Evolutionary conservation across 2,888 invertebrate genomes (phyloP).

Genomic region (Idaea straminata): DNA sequence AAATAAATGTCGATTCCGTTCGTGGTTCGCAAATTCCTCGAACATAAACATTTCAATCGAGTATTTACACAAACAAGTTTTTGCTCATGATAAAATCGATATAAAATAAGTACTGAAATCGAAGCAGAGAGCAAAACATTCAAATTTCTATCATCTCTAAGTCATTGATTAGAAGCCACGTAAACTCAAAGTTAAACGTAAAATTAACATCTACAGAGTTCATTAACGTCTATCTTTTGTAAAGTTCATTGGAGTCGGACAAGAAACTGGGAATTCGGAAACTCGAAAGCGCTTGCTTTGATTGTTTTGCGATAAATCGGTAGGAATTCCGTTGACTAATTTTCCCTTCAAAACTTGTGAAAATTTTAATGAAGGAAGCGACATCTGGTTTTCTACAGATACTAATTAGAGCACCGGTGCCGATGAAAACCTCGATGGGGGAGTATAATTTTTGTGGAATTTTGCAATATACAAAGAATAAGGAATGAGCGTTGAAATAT

Average conservation of each 20-base stretch:
- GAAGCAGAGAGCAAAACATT: constrained; percentile 29
- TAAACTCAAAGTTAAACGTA: constrained; percentile 49
- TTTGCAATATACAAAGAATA: constrained; percentile 15
- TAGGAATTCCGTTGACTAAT: constrained; percentile 48
- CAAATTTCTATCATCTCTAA: constrained; percentile 32
- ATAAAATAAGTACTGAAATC: constrained; percentile 19
- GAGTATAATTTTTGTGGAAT: constrained; percentile 17
- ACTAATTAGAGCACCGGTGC: constrained; percentile 29
- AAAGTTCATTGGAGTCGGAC: constrained; percentile 43
- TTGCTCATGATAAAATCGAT: constrained; percentile 24
- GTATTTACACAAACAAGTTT: constrained; percentile 23
- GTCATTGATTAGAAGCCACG: constrained; percentile 50
- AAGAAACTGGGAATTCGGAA: constrained; percentile 35
- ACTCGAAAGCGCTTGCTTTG: constrained; percentile 38
- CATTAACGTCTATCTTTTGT: constrained; percentile 60
- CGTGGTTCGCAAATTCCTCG: constrained; percentile 7
- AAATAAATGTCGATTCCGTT: constrained; percentile 19
- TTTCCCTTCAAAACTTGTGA: constrained; percentile 43
- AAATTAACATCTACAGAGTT: constrained; percentile 58
- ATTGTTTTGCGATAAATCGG: constrained; percentile 60
- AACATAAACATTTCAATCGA: constrained; percentile 20
- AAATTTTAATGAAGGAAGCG: constrained; percentile 48
- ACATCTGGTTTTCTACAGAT: constrained; percentile 35
- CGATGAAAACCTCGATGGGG: constrained; percentile 17
- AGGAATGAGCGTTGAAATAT: constrained; percentile 10